These are phyloP conservation scores for Sardinella longiceps DNA, from an alignment of 2,797 vertebrate genomes.

Conservation along the genomic window DNA sequence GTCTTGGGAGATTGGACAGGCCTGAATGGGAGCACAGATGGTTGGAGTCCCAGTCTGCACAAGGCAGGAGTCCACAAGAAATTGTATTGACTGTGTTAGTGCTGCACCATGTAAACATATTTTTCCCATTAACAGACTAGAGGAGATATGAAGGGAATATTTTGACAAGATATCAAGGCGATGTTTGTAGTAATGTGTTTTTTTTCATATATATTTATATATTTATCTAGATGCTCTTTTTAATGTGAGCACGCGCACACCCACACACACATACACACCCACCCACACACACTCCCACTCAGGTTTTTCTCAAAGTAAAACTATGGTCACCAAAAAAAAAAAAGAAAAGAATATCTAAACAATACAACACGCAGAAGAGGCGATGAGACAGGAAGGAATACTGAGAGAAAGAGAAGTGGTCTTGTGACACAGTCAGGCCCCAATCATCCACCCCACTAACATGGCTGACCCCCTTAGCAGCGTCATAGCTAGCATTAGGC, in stretches of 20 bases:
- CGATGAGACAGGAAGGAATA: constrained; percentile 12
- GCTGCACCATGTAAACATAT: constrained; percentile 19
- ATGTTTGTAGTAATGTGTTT: constrained; percentile 24
- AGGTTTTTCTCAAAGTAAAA: not conserved
- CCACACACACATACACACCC: not conserved
- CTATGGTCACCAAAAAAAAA: not conserved
- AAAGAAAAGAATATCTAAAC: not conserved
- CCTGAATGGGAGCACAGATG: not conserved
- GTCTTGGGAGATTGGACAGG: not conserved
- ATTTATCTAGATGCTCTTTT: constrained; percentile 22
- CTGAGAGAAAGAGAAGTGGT: constrained; percentile 16
- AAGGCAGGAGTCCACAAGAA: not conserved
- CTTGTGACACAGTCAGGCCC: not conserved
- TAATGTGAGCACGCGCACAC: constrained; percentile 5
- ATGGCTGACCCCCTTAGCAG: not conserved
- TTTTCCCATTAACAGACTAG: constrained; percentile 3
- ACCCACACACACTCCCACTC: not conserved
- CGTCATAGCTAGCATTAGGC: not conserved
- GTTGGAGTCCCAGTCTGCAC: not conserved
- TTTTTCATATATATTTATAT: constrained; percentile 16
- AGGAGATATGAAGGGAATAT: constrained; percentile 9
- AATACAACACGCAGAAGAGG: not conserved
- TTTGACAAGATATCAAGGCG: constrained; percentile 8
- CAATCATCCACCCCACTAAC: not conserved
- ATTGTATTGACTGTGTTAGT: not conserved